These are phyloP conservation scores for Eonycteris spelaea DNA, from an alignment of 2,113 vertebrate species.

Conservation along the genomic window DNA sequence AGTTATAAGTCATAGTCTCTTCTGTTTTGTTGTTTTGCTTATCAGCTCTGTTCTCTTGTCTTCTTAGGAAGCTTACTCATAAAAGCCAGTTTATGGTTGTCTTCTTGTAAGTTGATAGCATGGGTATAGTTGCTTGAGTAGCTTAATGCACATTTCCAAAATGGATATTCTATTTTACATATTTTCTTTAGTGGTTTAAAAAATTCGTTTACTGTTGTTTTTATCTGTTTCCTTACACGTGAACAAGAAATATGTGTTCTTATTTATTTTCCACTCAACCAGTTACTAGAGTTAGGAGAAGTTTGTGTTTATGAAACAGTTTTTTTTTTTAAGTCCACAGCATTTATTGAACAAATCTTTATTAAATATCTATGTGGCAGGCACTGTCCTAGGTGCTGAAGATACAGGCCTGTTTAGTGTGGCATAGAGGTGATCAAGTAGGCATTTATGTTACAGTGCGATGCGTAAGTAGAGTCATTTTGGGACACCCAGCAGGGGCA, in stretches of 20 bases:
- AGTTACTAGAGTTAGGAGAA: not conserved
- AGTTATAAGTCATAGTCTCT: not conserved
- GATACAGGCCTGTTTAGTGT: not conserved
- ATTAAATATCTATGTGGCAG: not conserved
- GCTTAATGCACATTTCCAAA: not conserved
- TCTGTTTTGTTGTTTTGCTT: not conserved
- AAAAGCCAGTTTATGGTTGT: not conserved
- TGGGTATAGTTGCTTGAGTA: not conserved
- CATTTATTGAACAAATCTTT: not conserved
- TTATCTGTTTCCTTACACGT: not conserved
- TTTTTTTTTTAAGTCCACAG: not conserved
- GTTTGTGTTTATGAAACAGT: not conserved
- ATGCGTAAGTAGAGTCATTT: not conserved
- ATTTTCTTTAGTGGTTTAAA: not conserved
- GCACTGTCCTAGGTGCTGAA: conserved; percentile 76
- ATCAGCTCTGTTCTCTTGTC: not conserved
- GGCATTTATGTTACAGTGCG: not conserved
- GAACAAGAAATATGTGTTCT: not conserved
- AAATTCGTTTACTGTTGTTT: not conserved
- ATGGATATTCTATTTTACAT: not conserved
- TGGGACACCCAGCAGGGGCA: not conserved
- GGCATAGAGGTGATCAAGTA: not conserved
- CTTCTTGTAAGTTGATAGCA: not conserved
- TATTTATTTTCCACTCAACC: not conserved
- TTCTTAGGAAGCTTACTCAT: not conserved